phyloP scores from a whole-genome alignment of 2,888 invertebrate species.

The Philaethria dido region DNA sequence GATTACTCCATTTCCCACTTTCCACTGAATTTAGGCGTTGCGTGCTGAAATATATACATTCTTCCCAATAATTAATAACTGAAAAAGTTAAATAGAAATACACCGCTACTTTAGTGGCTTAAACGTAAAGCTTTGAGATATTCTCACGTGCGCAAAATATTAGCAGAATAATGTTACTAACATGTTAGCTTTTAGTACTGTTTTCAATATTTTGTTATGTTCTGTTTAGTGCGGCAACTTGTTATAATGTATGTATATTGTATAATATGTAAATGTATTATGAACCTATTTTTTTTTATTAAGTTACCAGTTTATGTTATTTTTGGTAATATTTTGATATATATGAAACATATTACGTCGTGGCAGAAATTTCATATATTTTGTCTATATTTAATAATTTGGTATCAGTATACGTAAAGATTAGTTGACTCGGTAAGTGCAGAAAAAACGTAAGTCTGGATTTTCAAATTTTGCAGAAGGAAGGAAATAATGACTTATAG shows the following conservation, averaged over 20 bases:
- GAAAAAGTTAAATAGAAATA: not conserved
- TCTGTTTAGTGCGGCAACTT: not conserved
- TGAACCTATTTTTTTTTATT: not conserved
- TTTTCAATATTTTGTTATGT: constrained; percentile 13
- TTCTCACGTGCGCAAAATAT: constrained; percentile 26
- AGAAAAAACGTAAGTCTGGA: too few species aligned
- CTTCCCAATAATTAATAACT: not conserved
- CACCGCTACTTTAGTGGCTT: constrained; percentile 24
- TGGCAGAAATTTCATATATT: too few species aligned
- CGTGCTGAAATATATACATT: too few species aligned
- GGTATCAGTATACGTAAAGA: too few species aligned
- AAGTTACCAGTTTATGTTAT: not conserved
- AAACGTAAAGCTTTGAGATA: constrained; percentile 16
- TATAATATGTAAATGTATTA: not conserved
- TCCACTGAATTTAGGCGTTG: too few species aligned
- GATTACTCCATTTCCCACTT: too few species aligned
- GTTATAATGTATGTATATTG: not conserved
- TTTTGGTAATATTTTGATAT: too few species aligned
- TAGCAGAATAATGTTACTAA: constrained; percentile 16
- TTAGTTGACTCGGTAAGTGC: too few species aligned
- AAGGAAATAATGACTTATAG: too few species aligned
- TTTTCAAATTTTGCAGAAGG: too few species aligned
- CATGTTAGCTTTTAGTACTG: constrained; percentile 27
- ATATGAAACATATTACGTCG: too few species aligned
- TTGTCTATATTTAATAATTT: too few species aligned